Conservation (phyloP, 2,113 vertebrate species). For the Xiphophorus couchianus region DNA sequence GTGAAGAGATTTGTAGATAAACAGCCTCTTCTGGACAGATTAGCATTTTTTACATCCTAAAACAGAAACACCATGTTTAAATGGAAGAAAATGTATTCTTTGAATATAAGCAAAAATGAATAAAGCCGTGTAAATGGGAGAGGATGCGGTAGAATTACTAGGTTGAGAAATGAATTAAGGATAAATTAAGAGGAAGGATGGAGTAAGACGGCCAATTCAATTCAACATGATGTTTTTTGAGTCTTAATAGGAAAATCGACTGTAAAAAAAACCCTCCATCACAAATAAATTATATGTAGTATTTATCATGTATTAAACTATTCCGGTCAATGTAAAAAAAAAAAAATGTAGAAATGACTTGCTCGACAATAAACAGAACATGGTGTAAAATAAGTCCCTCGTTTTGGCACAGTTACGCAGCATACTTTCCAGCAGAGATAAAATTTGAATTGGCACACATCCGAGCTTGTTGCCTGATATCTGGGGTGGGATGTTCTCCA, state of each 20-base stretch:
- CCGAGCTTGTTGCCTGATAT: conserved; percentile 20
- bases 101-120: background rate
- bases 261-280: background rate
- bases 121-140: background rate
- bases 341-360: conserved; percentile 7
- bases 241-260: background rate
- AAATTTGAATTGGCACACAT: conserved; percentile 41
- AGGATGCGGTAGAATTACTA: background rate
- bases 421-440: conserved; percentile 22
- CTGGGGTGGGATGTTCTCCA: conserved; percentile 37
- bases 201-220: background rate
- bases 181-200: background rate
- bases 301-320: background rate
- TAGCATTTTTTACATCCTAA: background rate
- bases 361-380: conserved; percentile 13
- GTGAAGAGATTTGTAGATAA: conserved; percentile 9
- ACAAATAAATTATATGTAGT: background rate
- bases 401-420: conserved; percentile 30
- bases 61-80: background rate
- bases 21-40: conserved; percentile 12
- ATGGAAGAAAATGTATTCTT: background rate
- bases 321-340: background rate
- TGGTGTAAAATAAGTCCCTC: conserved; percentile 7
- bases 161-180: background rate
- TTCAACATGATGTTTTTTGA: background rate